Evolutionary conservation across 2,797 vertebrate species (phyloP), one percentile per base, ranked within the genome.

Genomic region (Cuculus canorus): DNA sequence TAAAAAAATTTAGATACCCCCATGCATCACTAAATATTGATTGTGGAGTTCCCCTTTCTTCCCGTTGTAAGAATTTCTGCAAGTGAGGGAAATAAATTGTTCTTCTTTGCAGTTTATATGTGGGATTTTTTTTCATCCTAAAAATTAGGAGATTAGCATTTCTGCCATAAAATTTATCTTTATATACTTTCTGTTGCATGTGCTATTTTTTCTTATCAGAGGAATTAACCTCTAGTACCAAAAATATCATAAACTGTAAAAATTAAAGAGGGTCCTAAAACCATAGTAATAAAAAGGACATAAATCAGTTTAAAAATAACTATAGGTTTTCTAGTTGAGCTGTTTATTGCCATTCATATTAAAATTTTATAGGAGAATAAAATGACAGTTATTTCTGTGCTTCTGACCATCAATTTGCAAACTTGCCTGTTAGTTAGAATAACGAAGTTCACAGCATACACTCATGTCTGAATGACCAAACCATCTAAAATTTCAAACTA

Each of bases 251-350:
- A 79, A 82, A 85, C 68, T 82, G 25, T 96, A 95, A 93, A 97
- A 96, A 30, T 90, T 80, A 91, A 91, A 86, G 60, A 94, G 28
- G 22, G 28, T 11, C 86, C 18, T 88, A 86, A 95, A 85, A 95
- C 22, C 47, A 70, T 33, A 85, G 16, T 78, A 76, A 84, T 93
- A 83, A 92, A 93, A 72, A 92, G 39, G 59, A 69, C 65, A 77
- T 81, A 95, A 96, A 95, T 94, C 78, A 82, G 9, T 70, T 92
- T 86, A 54, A 95, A 95, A 70, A 60, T 59, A 96, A 65, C 45
- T 80, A 52, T 91, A 77, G 39, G 17, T 45, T 96, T 95, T 95
- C 91, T 89, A 86, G 43, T 92, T 95, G 54, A 60, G n/a, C 50
- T 96, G 30, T 82, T 95, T 89, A 94, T 53, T 84, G 56, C 30